A percentile compares a stretch with the other conserved stretches of the same genome.
phyloP scores from a whole-genome alignment of 2,888 invertebrate species.

The Zeuzera pyrina region DNA sequence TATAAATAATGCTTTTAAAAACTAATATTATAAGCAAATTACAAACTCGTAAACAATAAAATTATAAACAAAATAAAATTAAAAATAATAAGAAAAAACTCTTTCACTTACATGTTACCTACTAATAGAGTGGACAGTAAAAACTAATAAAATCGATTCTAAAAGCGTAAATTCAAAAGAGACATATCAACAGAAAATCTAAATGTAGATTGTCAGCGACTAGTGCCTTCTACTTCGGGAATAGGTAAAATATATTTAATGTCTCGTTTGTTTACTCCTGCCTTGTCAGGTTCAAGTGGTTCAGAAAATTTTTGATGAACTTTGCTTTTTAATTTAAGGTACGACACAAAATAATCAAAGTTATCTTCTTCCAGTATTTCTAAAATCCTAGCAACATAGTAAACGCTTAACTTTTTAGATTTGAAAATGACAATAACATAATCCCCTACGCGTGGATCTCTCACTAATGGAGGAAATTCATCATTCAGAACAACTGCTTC shows the following conservation, averaged over 20 bases:
- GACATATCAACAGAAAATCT: slow-evolving; percentile 2
- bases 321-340: slow-evolving; percentile 1
- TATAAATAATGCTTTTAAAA: background rate
- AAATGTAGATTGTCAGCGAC: background rate
- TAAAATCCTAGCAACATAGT: slow-evolving; percentile 1
- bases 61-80: too few relatives aligned
- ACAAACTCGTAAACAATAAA: background rate
- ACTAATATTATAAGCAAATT: background rate
- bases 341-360: background rate
- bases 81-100: too few relatives aligned
- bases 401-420: background rate
- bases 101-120: too few relatives aligned
- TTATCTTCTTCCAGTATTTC: background rate
- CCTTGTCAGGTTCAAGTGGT: slow-evolving; percentile 3
- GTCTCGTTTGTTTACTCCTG: background rate
- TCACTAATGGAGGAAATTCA: background rate
- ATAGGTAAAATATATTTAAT: slow-evolving; percentile 3
- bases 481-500: slow-evolving; percentile 3
- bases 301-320: slow-evolving; percentile 2
- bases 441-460: background rate
- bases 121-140: too few relatives aligned
- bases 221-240: background rate
- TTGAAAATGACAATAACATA: background rate
- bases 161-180: slow-evolving; percentile 1
- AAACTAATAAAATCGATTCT: background rate